Base-by-base conservation (phyloP, 2,888 invertebrate genomes). In the Auanema sp. region DNA sequence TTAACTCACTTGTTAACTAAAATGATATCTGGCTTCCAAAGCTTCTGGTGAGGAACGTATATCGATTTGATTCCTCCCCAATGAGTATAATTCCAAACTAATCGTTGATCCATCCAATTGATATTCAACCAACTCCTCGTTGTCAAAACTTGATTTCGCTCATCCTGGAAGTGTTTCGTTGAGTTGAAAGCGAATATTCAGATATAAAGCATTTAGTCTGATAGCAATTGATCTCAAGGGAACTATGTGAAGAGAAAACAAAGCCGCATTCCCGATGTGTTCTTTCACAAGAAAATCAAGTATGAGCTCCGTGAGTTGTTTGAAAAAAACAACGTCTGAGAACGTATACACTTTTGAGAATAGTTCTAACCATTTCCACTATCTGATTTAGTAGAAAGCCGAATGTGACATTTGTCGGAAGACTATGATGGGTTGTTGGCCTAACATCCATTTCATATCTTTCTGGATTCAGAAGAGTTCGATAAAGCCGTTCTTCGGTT, bases 371-470 rank as follows among this genome's bases (percentile, higher is more conserved):
- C 84, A 92, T 91, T 83, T 92, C 91, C 73, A 91, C 91, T 71
- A 92, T 91, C 79, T 91, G 91, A 85, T 91, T 91, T 65, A 92
- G 86, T 0, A 91, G 90, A 42, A 91, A 89, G 1, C 91, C 91
- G 80, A 91, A 91, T 64, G 90, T 90, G 78, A 91, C 91, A 66
- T 89, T 88, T 23, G 91, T 88, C 0, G 91, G 90, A 65, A 89
- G 87, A 0, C 90, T 89, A 44, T 91, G 90, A 85, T 91, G 90
- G 80, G 89, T 88, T 5, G 90, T 90, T 0, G 92, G 91, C 44
- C 91, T 73, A 18, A 86, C 84, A 0, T 90, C 90, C 10, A 90
- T 88, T 82, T 91, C 91, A 85, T 92, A 92, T 16, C 69, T 65
- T 0, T 40, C 56, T n/a, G 78, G 76, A 49, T 81, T 74, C 2